Base-by-base conservation (phyloP, 2,888 invertebrate genomes). In the Ophraella communa region DNA sequence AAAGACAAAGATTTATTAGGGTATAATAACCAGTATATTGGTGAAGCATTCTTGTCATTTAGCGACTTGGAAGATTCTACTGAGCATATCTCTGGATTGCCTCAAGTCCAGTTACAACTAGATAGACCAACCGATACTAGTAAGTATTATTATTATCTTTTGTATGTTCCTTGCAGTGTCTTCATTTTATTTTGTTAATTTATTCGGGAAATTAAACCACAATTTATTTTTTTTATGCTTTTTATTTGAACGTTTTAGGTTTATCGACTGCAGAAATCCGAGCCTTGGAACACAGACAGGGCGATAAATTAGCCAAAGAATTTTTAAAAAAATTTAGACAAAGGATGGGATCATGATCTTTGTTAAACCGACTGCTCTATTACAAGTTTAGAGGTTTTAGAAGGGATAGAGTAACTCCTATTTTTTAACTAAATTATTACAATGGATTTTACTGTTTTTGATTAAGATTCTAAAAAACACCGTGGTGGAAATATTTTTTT, bases 1-100 rank as follows among this genome's bases (percentile, higher is more conserved):
- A 98, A 98, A 85, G 98, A 98, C 83, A 95, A 96, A 81, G 98
- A 98, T 82, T 89, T 96, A 82, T 89, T 97, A 81, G 92, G 94
- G 57, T 89, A 95, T 80, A 89, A 90, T 74, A 96, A 95, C 81
- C 94, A 95, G 78, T 97, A 97, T 83, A 91, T 98, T 71, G 97
- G 96, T 7, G 98, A 98, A 83, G 94, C 95, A 42, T 97, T 94
- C 82, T 80, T 97, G 30, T 88, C 91, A 74, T 91, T 98, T 82
- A 87, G 85, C 67, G 91, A 93, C 76, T 87, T 95, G 72, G 87
- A 88, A 11, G 87, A 86, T 70, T 87, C 88, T 0, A 85, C 84
- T 0, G 84, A 86, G 59, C 85, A 88, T 1, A 85, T 87, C 51
- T 82, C 83, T 66, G 86, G 87, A 55, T 84, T 92, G 64, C 87